A percentile compares a stretch with the other conserved stretches of the same genome.
Conservation (phyloP, 2,888 invertebrate genomes). For the Alloscopus bannaensis region DNA sequence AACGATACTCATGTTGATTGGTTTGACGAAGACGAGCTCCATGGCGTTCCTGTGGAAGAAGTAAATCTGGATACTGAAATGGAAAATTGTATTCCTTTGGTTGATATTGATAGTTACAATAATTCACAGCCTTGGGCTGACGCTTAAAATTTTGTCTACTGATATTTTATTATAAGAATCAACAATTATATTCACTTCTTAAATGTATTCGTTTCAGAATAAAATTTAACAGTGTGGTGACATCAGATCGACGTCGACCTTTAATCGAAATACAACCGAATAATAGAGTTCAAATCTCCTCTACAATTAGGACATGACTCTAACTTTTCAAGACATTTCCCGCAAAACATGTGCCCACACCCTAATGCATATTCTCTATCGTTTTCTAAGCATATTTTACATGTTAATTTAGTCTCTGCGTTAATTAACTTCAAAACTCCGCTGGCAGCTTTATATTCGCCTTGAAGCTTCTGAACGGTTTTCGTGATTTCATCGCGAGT, state of each 20-base stretch:
- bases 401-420: too few species aligned
- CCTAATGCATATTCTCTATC: background rate
- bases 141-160: too few species aligned
- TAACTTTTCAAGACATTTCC: background rate
- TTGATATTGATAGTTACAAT: background rate
- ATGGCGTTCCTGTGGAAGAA: background rate
- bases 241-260: conserved; percentile 32
- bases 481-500: too few species aligned
- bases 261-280: background rate
- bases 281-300: background rate
- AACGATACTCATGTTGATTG: conserved; percentile 43
- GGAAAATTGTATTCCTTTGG: background rate
- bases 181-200: background rate
- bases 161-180: too few species aligned
- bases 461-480: too few species aligned
- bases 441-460: too few species aligned
- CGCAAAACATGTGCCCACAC: background rate
- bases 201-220: too few species aligned
- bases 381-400: background rate
- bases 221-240: too few species aligned
- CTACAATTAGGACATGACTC: background rate
- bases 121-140: too few species aligned
- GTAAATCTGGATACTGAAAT: background rate
- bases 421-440: too few species aligned
- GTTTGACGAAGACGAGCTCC: conserved; percentile 34